Evolutionary conservation across 2,113 vertebrate species (phyloP), one percentile per base, ranked within the genome.

Genomic region (Hippoglossus stenolepis): DNA sequence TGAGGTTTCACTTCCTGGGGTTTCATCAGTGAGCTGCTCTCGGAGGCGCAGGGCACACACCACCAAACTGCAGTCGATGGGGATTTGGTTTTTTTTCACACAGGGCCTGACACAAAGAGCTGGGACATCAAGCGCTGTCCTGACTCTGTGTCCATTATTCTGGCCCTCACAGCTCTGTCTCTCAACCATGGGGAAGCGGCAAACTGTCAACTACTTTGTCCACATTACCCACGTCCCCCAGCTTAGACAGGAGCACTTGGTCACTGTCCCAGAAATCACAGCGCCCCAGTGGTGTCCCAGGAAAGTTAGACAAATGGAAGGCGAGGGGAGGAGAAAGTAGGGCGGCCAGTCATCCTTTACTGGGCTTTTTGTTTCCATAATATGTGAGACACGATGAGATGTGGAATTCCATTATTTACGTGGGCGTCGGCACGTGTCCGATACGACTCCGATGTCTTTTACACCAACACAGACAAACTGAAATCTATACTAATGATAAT

Each of bases 251-350:
- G 84, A 90, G 90, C 89, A 93, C 93, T 94, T 93, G 93, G 93
- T 94, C 92, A 93, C 89, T 92, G 93, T 94, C 94, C 93, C 90
- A 91, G 93, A 94, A 93, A 93, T 93, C 92, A 91, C 90, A 86
- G 89, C 68, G 86, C 82, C 91, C 92, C 89, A 86, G 88, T 84
- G 92, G 90, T 87, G 73, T 89, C 86, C 83, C 62, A 78, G 90
- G 93, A 93, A 92, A 94, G 87, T 89, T 88, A 94, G 93, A 95
- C 92, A 94, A 95, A 94, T 94, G 92, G 93, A 88, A 84, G 93
- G 87, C 88, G 82, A 75, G 90, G 87, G 86, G 75, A 88, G 84
- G 88, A 54, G 79, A 93, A 94, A 93, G 92, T 94, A 94, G 94
- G 93, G 87, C 92, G 89, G 88, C 90, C 90, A 91, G 88, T 94